These are phyloP conservation scores for Sesamia inferens DNA, from an alignment of 2,888 invertebrate species.

Conservation along the genomic window DNA sequence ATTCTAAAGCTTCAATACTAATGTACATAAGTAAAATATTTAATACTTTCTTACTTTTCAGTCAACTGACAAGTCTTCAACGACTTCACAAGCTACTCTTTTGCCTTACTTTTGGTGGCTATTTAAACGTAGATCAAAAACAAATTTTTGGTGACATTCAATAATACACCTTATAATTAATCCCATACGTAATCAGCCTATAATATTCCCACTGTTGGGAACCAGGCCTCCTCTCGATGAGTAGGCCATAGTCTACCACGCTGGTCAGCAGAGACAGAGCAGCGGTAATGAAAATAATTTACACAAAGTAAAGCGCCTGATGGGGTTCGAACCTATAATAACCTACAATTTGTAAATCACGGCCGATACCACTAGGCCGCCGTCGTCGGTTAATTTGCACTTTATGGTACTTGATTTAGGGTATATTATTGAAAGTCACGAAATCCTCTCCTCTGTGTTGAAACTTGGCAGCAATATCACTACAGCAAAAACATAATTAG, in stretches of 20 bases:
- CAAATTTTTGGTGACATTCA: background rate
- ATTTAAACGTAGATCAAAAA: background rate
- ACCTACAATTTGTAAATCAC: too few species aligned
- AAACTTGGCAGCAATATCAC: conserved; percentile 14
- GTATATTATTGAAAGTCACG: background rate
- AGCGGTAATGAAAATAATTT: too few species aligned
- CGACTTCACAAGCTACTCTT: background rate
- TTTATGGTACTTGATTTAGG: background rate
- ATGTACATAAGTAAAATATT: too few species aligned
- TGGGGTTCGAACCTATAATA: too few species aligned
- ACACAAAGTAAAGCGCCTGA: too few species aligned
- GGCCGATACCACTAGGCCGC: too few species aligned
- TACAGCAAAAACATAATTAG: conserved; percentile 3
- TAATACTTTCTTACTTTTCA: background rate
- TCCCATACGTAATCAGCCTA: background rate
- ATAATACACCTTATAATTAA: background rate
- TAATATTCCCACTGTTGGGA: too few species aligned
- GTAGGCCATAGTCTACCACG: too few species aligned
- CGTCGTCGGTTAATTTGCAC: background rate
- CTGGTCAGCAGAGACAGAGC: too few species aligned
- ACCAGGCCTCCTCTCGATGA: too few species aligned
- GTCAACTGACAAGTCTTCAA: background rate
- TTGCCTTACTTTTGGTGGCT: background rate
- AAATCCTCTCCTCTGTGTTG: background rate
- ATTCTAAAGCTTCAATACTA: background rate